Base-by-base conservation (phyloP, 1,140 invertebrate genomes). In the Sycophaga agraensis region DNA sequence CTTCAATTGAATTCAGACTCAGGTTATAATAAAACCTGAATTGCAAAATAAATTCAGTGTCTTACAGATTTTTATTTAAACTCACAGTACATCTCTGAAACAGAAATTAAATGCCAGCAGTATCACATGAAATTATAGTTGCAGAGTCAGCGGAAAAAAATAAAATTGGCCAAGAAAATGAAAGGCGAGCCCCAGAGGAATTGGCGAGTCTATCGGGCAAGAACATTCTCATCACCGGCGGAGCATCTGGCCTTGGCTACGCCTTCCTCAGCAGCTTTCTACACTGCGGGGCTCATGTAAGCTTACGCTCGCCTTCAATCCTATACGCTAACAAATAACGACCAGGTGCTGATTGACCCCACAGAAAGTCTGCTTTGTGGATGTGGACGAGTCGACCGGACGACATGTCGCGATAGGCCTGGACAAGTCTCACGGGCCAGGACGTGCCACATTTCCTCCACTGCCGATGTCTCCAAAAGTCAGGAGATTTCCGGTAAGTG, bases 221-320 rank as follows among this genome's bases (percentile, higher is more conserved):
- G 63, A 80, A 82, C 40, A 73, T 81, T 28, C 49, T 84, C 0
- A 77, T 84, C 24, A 83, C 82, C 6, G 83, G 83, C 4, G 82
- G 77, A 34, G 81, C 79, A 14, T 70, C 76, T 11, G 83, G 83
- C 5, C 70, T 84, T 4, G 83, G 83, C 7, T 65, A 75, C 16
- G 80, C 78, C 6, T 82, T 83, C 46, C 69, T 76, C 26, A 75
- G 73, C 60, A 73, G 76, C 9, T 76, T 84, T 8, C 57, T 84
- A 3, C 73, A 78, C 37, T 75, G 79, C 14, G 77, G 75, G 9
- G 77, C 75, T 5, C 79, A 75, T 46, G 82, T 83, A 68, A 74
- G 72, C 64, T 59, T 42, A 5, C 28, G 28, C 28, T 31, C 28
- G 11, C 28, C 4, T 11, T 6, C 28, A 11, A 31, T 31, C 28